Percentiles rank a stretch among this genome's conserved stretches.
Conservation (phyloP, 2,888 invertebrate genomes). For the Mesopsocus fuscifrons region DNA sequence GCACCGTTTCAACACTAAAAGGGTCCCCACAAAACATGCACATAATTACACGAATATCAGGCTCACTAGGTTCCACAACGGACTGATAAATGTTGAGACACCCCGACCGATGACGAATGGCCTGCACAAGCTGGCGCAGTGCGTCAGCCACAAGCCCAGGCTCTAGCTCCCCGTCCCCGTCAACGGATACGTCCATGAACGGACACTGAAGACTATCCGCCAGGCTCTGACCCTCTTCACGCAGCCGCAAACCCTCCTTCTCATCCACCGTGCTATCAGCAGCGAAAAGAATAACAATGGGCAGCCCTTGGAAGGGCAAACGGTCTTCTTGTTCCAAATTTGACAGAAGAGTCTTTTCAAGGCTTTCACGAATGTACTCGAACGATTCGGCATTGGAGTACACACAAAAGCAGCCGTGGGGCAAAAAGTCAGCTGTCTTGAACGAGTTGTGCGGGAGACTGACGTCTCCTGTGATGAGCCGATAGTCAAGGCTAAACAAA, state of each 20-base stretch:
- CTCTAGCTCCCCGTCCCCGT: slow-evolving; percentile 35
- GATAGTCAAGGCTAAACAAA: slow-evolving; percentile 64
- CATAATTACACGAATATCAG: slow-evolving; percentile 77
- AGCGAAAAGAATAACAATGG: slow-evolving; percentile 78
- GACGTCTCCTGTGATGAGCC: slow-evolving; percentile 74
- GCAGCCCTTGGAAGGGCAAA: slow-evolving; percentile 64
- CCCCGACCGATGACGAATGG: slow-evolving; percentile 59
- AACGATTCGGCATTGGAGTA: slow-evolving; percentile 83
- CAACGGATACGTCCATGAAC: slow-evolving; percentile 58
- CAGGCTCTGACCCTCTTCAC: slow-evolving; percentile 76
- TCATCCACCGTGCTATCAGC: slow-evolving; percentile 69
- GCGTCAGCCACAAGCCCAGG: slow-evolving; percentile 50
- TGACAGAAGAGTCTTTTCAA: slow-evolving; percentile 76
- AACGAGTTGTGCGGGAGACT: slow-evolving; percentile 61
- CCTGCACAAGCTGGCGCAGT: slow-evolving; percentile 50
- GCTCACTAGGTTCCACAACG: slow-evolving; percentile 59
- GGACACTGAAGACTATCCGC: slow-evolving; percentile 76
- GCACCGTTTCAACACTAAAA: slow-evolving; percentile 72
- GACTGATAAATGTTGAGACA: slow-evolving; percentile 52
- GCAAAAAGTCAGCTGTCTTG: slow-evolving; percentile 67
- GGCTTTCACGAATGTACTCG: slow-evolving; percentile 75
- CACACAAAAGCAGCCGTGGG: slow-evolving; percentile 75
- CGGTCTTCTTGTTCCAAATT: slow-evolving; percentile 83
- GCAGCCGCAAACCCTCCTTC: slow-evolving; percentile 63
- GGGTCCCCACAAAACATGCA: slow-evolving; percentile 95